Evolutionary conservation across 2,888 invertebrate genomes (phyloP), one percentile per base, ranked within the genome.

Genomic region (Nebria salina): DNA sequence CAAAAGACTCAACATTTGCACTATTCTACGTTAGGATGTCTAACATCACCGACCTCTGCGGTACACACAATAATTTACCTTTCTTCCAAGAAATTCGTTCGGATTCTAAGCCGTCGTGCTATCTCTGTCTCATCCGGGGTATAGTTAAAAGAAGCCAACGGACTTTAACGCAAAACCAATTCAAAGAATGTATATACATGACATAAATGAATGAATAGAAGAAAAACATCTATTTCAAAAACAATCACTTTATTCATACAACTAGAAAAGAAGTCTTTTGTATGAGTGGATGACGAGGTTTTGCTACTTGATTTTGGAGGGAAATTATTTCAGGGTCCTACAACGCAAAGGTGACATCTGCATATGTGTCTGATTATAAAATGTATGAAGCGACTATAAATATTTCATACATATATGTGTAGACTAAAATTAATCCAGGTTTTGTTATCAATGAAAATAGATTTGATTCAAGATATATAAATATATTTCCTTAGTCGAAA

Each of bases 301-400:
- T 11, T 70, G 68, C 64, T 54, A 64, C 70, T 34, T 34, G 54
- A 26, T 65, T 72, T 65, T 70, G 34, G 54, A 65, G 72, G 54
- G 72, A 76, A 75, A 80, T 82, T 72, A 54, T 6, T 11, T 54
- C 2, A 54, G 54, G 8, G 54, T 13, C 54, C 8, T 54, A 54
- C 54, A 54, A 7, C 54, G 54, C 13, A 6, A 54, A 54, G 54
- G 54, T 54, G 54, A 54, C 54, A 3, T 11, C 2, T 54, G 7
- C 54, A 54, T 8, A 54, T 34, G 34, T 34, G 34, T 34, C 34
- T 1, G 34, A 34, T 34, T 34, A 54, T 13, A 7, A 11, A 54
- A 7, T 54, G 7, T 54, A 54, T 54, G 54, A 54, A 54, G 54
- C 8, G 43, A 43, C 20, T 20, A 20, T 20, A 20, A 20, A 20